Evolutionary conservation across 2,797 vertebrate genomes (phyloP).

Genomic region (Mus spretus): DNA sequence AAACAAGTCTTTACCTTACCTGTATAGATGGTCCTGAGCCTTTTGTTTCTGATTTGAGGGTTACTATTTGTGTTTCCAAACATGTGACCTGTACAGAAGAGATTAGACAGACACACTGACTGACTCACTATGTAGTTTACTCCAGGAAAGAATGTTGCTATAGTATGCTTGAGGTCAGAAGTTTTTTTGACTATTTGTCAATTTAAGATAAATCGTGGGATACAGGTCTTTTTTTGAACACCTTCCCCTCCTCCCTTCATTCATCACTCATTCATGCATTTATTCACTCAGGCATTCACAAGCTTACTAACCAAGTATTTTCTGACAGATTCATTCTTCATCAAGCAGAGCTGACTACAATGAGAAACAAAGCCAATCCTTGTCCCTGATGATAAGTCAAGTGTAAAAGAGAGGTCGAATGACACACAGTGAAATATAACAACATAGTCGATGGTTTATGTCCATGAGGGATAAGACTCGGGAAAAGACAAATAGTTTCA

Average conservation of each 20-base stretch:
- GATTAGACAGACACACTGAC: not conserved
- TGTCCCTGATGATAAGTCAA: not conserved
- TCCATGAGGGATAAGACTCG: not conserved
- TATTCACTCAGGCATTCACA: not conserved
- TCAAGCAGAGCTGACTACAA: too few relatives aligned
- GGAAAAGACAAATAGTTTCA: not conserved
- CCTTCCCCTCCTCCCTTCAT: not conserved
- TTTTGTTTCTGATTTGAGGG: not conserved
- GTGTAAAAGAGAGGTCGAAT: not conserved
- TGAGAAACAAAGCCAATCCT: not conserved
- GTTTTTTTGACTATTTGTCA: not conserved
- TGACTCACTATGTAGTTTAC: not conserved
- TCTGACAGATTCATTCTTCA: not conserved
- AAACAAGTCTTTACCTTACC: not conserved
- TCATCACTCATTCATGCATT: not conserved
- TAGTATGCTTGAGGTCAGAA: not conserved
- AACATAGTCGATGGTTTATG: not conserved
- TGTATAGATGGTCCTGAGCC: not conserved
- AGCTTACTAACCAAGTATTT: not conserved
- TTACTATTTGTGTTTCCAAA: not conserved
- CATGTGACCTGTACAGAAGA: not conserved
- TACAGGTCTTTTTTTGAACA: not conserved
- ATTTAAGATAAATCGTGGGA: not conserved
- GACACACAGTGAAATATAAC: not conserved
- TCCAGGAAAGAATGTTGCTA: not conserved